phyloP scores from a whole-genome alignment of 1,140 invertebrate species.

The Diuraphis noxia region DNA sequence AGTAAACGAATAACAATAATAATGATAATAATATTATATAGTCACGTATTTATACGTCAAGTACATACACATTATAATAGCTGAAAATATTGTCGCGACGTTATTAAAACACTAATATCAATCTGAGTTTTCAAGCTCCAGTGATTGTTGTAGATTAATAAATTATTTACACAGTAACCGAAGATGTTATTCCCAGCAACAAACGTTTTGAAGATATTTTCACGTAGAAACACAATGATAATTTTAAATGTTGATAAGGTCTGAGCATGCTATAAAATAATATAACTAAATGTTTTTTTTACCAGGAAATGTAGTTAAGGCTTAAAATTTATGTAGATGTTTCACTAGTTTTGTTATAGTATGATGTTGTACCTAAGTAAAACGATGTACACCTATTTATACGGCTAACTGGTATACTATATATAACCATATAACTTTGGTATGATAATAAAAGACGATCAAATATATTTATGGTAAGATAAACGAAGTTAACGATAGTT shows the following conservation, averaged over 20 bases:
- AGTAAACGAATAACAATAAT: neutral
- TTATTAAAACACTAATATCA: neutral
- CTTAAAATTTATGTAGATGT: too few relatives aligned
- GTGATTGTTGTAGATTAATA: neutral
- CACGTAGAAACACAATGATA: too few relatives aligned
- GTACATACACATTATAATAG: neutral
- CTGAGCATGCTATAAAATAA: too few relatives aligned
- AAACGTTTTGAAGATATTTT: too few relatives aligned
- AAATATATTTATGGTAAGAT: neutral
- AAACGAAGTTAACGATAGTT: neutral
- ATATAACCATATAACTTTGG: too few relatives aligned
- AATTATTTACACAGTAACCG: neutral
- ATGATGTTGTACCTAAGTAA: neutral
- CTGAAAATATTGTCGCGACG: neutral
- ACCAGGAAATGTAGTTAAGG: too few relatives aligned
- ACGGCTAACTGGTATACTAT: too few relatives aligned
- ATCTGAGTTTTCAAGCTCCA: neutral
- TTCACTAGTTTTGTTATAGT: neutral
- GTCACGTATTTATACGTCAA: neutral
- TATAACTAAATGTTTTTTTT: too few relatives aligned
- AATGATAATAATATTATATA: neutral
- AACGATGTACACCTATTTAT: neutral
- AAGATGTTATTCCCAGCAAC: neutral
- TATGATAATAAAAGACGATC: too few relatives aligned
- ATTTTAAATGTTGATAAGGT: too few relatives aligned